Conservation (phyloP, 2,113 vertebrate species). For the Brachyhypopomus occidentalis region DNA sequence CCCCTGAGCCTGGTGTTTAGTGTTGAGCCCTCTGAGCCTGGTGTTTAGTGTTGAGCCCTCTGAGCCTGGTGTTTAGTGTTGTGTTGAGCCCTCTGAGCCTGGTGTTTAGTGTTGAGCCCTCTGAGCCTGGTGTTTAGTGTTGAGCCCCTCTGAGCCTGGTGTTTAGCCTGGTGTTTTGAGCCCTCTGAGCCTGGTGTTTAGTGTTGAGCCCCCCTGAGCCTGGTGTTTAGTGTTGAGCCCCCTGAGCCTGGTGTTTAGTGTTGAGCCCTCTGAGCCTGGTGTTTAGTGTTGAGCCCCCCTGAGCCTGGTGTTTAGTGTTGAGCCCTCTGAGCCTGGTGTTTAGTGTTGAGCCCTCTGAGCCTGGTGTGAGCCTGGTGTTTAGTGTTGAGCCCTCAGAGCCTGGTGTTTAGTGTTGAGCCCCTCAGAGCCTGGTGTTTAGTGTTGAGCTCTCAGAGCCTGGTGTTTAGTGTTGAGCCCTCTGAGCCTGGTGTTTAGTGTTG, state of each 20-base stretch:
- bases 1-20: constrained; percentile 7
- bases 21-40: constrained; percentile 12
- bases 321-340: constrained; percentile 6
- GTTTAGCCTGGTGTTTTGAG: constrained; percentile 15
- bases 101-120: not conserved
- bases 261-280: constrained; percentile 11
- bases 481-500: constrained; percentile 24
- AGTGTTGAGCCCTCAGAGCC: constrained; percentile 11
- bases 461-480: not conserved
- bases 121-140: constrained; percentile 13
- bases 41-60: constrained; percentile 1
- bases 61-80: constrained; percentile 21
- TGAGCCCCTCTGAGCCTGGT: constrained; percentile 13
- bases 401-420: constrained; percentile 8
- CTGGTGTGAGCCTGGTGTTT: constrained; percentile 20
- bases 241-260: constrained; percentile 9
- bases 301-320: constrained; percentile 24
- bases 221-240: constrained; percentile 10
- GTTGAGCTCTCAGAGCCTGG: constrained; percentile 10
- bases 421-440: constrained; percentile 7
- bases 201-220: constrained; percentile 14
- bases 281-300: not conserved
- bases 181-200: constrained; percentile 5
- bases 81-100: constrained; percentile 6
- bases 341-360: constrained; percentile 8